These are phyloP conservation scores for Xiphias gladius DNA, from an alignment of 2,113 vertebrate genomes.

Conservation along the genomic window DNA sequence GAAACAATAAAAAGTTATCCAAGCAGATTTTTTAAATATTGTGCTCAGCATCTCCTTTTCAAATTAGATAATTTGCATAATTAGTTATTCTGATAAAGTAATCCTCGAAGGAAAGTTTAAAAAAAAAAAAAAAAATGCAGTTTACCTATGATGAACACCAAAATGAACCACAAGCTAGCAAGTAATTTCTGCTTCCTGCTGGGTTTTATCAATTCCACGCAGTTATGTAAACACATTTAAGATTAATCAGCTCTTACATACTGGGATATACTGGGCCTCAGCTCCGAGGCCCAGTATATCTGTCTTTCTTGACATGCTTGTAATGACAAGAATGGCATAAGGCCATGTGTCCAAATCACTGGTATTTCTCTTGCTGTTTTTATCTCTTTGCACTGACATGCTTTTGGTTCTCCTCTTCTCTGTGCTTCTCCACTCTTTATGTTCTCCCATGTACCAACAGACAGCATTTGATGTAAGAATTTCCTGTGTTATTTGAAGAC, in stretches of 20 bases:
- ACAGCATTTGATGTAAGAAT: constrained; percentile 10
- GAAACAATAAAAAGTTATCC: background rate
- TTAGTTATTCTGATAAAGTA: background rate
- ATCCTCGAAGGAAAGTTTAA: too few species aligned
- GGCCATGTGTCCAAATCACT: background rate
- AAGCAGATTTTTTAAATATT: background rate
- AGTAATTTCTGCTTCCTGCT: too few species aligned
- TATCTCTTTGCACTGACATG: background rate
- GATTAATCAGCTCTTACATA: background rate
- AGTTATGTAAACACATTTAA: background rate
- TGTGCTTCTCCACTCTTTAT: background rate
- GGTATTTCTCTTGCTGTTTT: constrained; percentile 18
- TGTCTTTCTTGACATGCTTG: background rate
- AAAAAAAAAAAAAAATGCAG: background rate
- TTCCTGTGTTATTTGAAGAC: background rate
- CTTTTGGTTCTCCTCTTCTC: background rate
- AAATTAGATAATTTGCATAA: background rate
- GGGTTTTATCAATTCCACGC: too few species aligned
- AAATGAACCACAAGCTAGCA: too few species aligned
- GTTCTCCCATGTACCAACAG: background rate
- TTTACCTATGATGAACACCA: background rate
- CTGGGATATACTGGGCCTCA: too few species aligned
- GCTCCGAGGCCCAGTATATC: background rate
- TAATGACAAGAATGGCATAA: background rate
- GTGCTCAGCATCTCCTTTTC: background rate